These are phyloP conservation scores for Polylopha cassiicola DNA, from an alignment of 2,888 invertebrate species.

Conservation along the genomic window DNA sequence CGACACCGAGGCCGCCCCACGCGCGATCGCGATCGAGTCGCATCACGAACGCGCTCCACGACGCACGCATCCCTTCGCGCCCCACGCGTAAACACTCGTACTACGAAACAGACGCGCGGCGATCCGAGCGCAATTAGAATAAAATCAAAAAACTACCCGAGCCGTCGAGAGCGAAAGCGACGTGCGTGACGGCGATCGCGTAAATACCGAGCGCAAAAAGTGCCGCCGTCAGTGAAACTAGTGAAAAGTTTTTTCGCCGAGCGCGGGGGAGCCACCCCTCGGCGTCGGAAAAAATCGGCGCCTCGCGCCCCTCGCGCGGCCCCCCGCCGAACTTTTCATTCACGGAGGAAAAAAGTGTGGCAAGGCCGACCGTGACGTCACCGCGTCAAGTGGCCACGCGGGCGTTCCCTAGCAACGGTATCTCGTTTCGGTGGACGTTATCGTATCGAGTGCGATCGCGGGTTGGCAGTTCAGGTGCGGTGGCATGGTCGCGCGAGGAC, in stretches of 20 bases:
- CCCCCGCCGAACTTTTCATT: slow-evolving; percentile 80
- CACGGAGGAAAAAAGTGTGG: slow-evolving; percentile 78
- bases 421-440: slow-evolving; percentile 39
- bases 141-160: slow-evolving; percentile 36
- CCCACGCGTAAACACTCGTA: slow-evolving; percentile 38
- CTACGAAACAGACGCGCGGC: slow-evolving; percentile 27
- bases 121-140: slow-evolving; percentile 30
- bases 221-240: slow-evolving; percentile 75
- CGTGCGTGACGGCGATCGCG: slow-evolving; percentile 60
- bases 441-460: slow-evolving; percentile 27
- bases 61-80: slow-evolving; percentile 56
- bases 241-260: slow-evolving; percentile 73
- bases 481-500: slow-evolving; percentile 44
- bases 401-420: slow-evolving; percentile 72
- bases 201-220: slow-evolving; percentile 73
- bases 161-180: slow-evolving; percentile 53
- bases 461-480: slow-evolving; percentile 30
- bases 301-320: slow-evolving; percentile 69
- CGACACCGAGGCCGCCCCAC: slow-evolving; percentile 40
- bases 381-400: slow-evolving; percentile 71
- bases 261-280: slow-evolving; percentile 70
- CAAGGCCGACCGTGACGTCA: slow-evolving; percentile 77
- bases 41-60: slow-evolving; percentile 42
- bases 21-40: slow-evolving; percentile 41
- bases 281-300: slow-evolving; percentile 68